phyloP scores from a whole-genome alignment of 1,140 invertebrate species.

The Penaeus chinensis region DNA sequence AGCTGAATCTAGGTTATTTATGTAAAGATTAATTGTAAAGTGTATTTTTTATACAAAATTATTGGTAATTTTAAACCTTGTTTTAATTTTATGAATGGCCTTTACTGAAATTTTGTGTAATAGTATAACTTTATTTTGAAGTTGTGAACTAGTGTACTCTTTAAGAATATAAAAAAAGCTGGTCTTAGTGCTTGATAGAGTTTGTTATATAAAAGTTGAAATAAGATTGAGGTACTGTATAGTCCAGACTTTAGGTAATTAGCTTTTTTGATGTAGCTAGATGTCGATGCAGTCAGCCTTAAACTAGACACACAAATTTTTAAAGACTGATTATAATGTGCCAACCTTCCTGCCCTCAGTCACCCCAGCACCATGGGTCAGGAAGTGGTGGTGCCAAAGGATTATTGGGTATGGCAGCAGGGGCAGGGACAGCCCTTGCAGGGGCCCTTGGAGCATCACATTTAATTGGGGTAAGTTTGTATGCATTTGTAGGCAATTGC shows the following conservation, averaged over 20 bases:
- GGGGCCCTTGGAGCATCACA: constrained; percentile 57
- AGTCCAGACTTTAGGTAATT: neutral
- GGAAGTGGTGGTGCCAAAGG: constrained; percentile 37
- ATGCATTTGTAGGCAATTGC: neutral
- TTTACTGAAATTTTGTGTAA: no score
- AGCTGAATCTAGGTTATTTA: no score
- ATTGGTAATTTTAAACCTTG: no score
- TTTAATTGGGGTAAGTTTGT: constrained; percentile 49
- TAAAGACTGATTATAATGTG: neutral
- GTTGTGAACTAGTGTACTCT: no score
- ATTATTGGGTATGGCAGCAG: constrained; percentile 42
- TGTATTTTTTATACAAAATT: no score
- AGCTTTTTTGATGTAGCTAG: neutral
- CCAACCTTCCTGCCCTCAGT: neutral
- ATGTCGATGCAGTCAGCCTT: neutral
- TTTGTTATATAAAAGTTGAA: no score
- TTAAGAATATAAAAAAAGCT: no score
- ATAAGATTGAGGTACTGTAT: no score
- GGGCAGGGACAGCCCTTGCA: constrained; percentile 53
- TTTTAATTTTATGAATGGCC: no score
- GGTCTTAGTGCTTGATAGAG: no score
- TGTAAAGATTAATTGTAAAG: no score
- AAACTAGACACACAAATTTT: neutral
- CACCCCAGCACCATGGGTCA: neutral
- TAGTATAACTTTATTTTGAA: no score